Conservation (phyloP, 1,140 invertebrate species). For the Drosophila kepulauana region DNA sequence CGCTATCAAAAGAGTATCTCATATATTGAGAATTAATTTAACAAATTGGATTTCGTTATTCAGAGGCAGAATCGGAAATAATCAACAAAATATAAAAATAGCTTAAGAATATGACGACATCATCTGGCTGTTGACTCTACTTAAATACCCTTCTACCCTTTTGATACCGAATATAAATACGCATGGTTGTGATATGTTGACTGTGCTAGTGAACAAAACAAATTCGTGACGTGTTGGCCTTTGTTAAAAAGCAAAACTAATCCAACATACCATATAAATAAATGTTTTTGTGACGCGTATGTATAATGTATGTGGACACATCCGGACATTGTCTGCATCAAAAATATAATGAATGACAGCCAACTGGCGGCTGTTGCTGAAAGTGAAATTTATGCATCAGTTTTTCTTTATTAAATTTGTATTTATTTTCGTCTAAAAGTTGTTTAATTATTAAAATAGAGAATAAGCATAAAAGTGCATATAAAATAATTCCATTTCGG, state of each 20-base stretch:
- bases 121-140: too few species aligned
- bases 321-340: conserved; percentile 2
- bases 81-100: too few species aligned
- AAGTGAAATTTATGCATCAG: conserved; percentile 47
- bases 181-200: conserved; percentile 2
- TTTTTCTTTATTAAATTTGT: conserved; percentile 40
- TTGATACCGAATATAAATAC: too few species aligned
- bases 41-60: too few species aligned
- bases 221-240: conserved; percentile 58
- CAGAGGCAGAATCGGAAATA: too few species aligned
- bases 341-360: conserved; percentile 44
- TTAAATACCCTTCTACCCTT: too few species aligned
- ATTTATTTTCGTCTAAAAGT: conserved; percentile 34
- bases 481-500: conserved; percentile 64
- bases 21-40: too few species aligned
- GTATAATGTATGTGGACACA: conserved; percentile 14
- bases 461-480: conserved; percentile 71
- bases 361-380: conserved; percentile 52
- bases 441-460: conserved; percentile 67
- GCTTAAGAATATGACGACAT: too few species aligned
- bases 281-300: conserved; percentile 29
- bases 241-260: conserved; percentile 55
- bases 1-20: too few species aligned
- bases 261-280: conserved; percentile 38
- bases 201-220: conserved; percentile 25